phyloP scores from a whole-genome alignment of 2,888 invertebrate species.

The Stenurella melanura region DNA sequence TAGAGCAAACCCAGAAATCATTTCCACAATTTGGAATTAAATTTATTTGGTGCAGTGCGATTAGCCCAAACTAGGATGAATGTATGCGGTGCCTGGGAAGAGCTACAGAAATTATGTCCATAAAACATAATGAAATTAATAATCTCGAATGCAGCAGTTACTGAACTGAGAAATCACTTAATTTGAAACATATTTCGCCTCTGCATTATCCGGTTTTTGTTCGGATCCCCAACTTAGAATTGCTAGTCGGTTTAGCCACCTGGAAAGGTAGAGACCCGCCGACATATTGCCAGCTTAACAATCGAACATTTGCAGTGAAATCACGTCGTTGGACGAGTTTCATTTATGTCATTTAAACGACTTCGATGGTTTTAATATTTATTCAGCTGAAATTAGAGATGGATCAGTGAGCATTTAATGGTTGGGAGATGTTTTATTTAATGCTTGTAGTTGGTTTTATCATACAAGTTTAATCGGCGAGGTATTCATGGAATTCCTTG shows the following conservation, averaged over 20 bases:
- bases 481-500: neutral
- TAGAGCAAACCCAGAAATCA: slow-evolving; percentile 44
- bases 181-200: slow-evolving; percentile 61
- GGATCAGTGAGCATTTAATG: slow-evolving; percentile 14
- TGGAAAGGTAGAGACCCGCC: slow-evolving; percentile 19
- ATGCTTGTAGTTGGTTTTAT: neutral
- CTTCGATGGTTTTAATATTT: slow-evolving; percentile 27
- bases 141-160: slow-evolving; percentile 63
- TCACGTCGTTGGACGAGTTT: slow-evolving; percentile 16
- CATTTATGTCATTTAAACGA: slow-evolving; percentile 22
- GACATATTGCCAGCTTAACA: slow-evolving; percentile 28
- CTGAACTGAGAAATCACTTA: slow-evolving; percentile 64
- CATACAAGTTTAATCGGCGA: neutral
- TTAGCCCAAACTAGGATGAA: slow-evolving; percentile 54
- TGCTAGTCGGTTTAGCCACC: slow-evolving; percentile 22
- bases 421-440: slow-evolving; percentile 7
- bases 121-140: slow-evolving; percentile 65
- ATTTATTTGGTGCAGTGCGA: slow-evolving; percentile 61
- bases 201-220: slow-evolving; percentile 26
- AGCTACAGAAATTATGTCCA: slow-evolving; percentile 59
- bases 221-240: slow-evolving; percentile 7
- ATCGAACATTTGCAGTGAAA: slow-evolving; percentile 21
- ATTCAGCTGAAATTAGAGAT: slow-evolving; percentile 19
- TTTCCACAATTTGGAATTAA: slow-evolving; percentile 59
- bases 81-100: slow-evolving; percentile 26